phyloP scores from a whole-genome alignment of 2,113 vertebrate species.

The Cinclus mexicanus region DNA sequence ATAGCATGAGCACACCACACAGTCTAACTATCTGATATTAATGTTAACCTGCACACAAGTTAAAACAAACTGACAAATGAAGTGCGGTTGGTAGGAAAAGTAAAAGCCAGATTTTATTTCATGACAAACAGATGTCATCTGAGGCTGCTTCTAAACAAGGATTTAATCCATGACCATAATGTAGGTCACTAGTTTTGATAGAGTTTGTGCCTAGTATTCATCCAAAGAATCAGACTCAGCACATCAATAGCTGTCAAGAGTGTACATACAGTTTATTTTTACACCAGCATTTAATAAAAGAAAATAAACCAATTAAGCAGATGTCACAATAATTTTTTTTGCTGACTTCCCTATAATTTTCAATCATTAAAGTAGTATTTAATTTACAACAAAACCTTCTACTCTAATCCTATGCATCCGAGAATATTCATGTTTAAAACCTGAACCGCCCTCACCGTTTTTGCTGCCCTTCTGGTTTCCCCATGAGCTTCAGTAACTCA shows the following conservation, averaged over 20 bases:
- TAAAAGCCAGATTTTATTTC: not conserved
- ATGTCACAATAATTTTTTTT: not conserved
- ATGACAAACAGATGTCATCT: not conserved
- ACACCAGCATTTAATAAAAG: not conserved
- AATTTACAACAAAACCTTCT: not conserved
- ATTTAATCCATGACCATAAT: not conserved
- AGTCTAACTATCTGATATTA: not conserved
- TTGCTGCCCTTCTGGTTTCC: slow-evolving; percentile 36
- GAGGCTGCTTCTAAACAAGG: not conserved
- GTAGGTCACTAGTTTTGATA: not conserved
- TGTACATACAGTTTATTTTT: not conserved
- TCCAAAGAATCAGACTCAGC: not conserved
- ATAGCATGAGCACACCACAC: not conserved
- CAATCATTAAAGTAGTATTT: not conserved
- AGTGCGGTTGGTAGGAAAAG: not conserved
- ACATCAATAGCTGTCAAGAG: not conserved
- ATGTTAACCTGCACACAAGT: not conserved
- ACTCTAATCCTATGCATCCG: not conserved
- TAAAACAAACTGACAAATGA: not conserved
- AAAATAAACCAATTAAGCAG: not conserved
- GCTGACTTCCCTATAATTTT: not conserved
- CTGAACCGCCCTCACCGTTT: slow-evolving; percentile 41
- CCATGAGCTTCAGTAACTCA: slow-evolving; percentile 51
- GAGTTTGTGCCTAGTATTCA: not conserved
- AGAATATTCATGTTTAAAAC: slow-evolving; percentile 35